Base-by-base conservation (phyloP, 2,888 invertebrate species). In the Megalurothrips usitatus region DNA sequence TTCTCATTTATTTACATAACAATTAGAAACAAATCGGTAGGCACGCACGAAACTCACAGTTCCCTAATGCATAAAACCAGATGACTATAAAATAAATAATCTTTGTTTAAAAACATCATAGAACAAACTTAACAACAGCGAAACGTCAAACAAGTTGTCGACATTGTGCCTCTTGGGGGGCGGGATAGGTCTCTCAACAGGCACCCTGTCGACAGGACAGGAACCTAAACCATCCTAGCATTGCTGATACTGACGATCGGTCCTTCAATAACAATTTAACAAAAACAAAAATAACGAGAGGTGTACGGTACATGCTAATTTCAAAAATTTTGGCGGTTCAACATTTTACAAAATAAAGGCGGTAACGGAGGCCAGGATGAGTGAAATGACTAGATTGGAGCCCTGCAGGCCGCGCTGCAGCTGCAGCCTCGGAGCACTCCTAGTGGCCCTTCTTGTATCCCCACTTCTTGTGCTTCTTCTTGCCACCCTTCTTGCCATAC, bases 401-500 rank as follows among this genome's bases (percentile, higher is more conserved):
- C 68, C 26, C 26, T 0, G 26, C 23, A 12, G 68, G 12, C 47
- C n/a, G 23, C 14, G 58, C 58, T 19, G n/a, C n/a, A 49, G 80
- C 43, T 47, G n/a, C 47, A 23, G n/a, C 80, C 23, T 43, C 23
- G 48, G 49, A 81, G 75, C 26, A 78, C 80, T 82, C 80, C 47
- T 78, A 81, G 48, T 81, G 81, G 49, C 87, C 86, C 8, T 89
- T 88, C 84, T 89, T 89, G 86, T 91, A 92, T 82, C 92, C 92
- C 91, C 92, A 94, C 86, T 94, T 92, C 87, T 94, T 94, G 87
- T 94, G 93, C 84, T 93, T 92, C 82, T 93, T 92, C 85, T 93
- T 92, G 79, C 92, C 94, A 19, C 94, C 94, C 86, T 95, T 95
- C 88, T 95, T 93, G 84, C 92, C 94, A 84, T 93, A 91, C 84